Conservation (phyloP, 2,888 invertebrate species). For the Cephus runcator region DNA sequence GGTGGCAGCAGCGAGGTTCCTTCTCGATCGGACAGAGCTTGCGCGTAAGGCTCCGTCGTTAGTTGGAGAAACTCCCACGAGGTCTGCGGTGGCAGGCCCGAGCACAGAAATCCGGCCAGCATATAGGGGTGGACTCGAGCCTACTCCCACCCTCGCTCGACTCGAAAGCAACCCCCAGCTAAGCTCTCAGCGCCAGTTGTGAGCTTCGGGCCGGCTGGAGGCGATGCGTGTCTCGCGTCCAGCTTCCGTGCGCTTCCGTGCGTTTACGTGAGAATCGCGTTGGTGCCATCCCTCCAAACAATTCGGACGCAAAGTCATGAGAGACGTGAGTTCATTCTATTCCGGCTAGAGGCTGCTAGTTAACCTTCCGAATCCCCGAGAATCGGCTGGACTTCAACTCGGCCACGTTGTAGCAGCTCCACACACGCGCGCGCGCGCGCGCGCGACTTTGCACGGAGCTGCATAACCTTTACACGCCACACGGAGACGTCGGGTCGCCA, state of each 20-base stretch:
- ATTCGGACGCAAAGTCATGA: conserved; percentile 22
- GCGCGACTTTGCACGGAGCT: neutral
- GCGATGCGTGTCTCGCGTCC: conserved; percentile 39
- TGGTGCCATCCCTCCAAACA: conserved; percentile 25
- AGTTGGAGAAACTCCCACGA: neutral
- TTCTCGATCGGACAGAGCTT: neutral
- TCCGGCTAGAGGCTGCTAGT: neutral
- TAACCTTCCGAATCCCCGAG: neutral
- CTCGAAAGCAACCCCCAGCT: conserved; percentile 27
- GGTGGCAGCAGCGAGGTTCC: neutral
- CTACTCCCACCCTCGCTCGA: neutral
- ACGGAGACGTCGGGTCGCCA: neutral
- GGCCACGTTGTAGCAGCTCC: neutral
- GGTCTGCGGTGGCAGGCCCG: neutral
- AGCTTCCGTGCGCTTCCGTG: conserved; percentile 23
- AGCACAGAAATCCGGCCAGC: neutral
- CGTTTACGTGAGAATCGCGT: conserved; percentile 29
- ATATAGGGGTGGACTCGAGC: neutral
- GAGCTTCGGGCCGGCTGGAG: conserved; percentile 45
- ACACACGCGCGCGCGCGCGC: neutral
- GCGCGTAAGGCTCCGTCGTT: neutral
- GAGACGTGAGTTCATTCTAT: conserved; percentile 31
- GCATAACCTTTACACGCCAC: too few species aligned
- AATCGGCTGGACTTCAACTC: neutral
- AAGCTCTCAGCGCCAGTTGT: conserved; percentile 45